phyloP scores from a whole-genome alignment of 2,888 invertebrate species.

The Lumbricus terrestris region DNA sequence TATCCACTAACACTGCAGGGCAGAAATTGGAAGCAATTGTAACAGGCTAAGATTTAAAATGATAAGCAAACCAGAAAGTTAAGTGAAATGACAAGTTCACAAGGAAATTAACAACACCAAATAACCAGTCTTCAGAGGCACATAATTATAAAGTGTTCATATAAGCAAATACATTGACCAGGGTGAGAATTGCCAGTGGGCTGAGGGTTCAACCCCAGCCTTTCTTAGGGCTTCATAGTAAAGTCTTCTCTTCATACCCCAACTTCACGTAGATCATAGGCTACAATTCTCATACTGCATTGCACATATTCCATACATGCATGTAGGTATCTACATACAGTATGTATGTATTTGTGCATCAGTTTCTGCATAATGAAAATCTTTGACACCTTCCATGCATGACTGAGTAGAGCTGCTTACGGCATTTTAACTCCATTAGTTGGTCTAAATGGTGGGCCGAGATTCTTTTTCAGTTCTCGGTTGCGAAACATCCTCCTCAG shows the following conservation, averaged over 20 bases:
- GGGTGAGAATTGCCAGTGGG: no score
- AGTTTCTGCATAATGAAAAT: no score
- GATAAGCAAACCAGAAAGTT: not conserved
- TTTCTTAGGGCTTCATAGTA: no score
- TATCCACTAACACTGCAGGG: not conserved
- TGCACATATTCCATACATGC: not conserved
- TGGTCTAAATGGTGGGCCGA: slow-evolving; percentile 58
- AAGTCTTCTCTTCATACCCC: no score
- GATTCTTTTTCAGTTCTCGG: slow-evolving; percentile 53
- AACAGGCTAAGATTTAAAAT: not conserved
- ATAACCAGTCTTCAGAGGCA: not conserved
- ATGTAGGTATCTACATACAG: not conserved
- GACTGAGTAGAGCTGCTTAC: slow-evolving; percentile 46
- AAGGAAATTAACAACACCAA: not conserved
- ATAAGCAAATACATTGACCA: not conserved
- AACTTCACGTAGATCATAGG: no score
- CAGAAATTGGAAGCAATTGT: not conserved
- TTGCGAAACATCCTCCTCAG: slow-evolving; percentile 49
- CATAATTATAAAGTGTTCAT: not conserved
- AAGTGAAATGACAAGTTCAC: not conserved
- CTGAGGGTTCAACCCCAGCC: no score
- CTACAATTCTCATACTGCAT: no score
- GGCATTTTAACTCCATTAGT: slow-evolving; percentile 55
- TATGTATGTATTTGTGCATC: no score
- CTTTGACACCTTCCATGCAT: no score